A percentile compares a stretch with the other conserved stretches of the same genome.
These are phyloP conservation scores for Fundulus diaphanus DNA, from an alignment of 2,797 vertebrate genomes.

Conservation along the genomic window DNA sequence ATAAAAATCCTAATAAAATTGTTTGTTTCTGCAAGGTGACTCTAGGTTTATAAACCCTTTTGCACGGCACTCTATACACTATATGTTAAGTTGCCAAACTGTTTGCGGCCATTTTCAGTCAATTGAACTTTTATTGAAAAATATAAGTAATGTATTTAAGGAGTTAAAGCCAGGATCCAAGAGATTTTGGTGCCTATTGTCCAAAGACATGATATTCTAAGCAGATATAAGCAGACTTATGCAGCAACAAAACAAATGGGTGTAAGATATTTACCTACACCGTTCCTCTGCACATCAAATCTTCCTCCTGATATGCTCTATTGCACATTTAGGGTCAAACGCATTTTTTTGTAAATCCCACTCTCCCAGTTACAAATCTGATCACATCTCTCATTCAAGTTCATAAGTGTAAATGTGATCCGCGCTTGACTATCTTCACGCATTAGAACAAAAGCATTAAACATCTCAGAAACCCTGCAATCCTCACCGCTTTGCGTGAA, in stretches of 20 bases:
- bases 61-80: not conserved
- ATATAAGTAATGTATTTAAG: not conserved
- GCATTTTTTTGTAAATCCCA: not conserved
- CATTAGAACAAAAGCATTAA: constrained; percentile 24
- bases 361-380: constrained; percentile 18
- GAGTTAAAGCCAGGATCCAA: not conserved
- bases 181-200: not conserved
- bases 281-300: not conserved
- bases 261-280: not conserved
- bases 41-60: not conserved
- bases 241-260: not conserved
- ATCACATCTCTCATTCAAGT: constrained; percentile 18
- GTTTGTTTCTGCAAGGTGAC: not conserved
- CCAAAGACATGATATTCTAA: not conserved
- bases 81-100: not conserved
- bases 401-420: constrained; percentile 34
- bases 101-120: not conserved
- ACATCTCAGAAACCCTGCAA: constrained; percentile 20
- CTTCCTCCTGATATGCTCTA: too few relatives aligned
- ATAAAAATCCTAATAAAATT: not conserved
- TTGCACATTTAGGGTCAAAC: not conserved
- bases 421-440: constrained; percentile 7
- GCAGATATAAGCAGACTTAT: not conserved
- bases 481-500: constrained; percentile 27
- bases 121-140: not conserved